Base-by-base conservation (phyloP, 2,113 vertebrate genomes). In the Cyanoderma ruficeps region DNA sequence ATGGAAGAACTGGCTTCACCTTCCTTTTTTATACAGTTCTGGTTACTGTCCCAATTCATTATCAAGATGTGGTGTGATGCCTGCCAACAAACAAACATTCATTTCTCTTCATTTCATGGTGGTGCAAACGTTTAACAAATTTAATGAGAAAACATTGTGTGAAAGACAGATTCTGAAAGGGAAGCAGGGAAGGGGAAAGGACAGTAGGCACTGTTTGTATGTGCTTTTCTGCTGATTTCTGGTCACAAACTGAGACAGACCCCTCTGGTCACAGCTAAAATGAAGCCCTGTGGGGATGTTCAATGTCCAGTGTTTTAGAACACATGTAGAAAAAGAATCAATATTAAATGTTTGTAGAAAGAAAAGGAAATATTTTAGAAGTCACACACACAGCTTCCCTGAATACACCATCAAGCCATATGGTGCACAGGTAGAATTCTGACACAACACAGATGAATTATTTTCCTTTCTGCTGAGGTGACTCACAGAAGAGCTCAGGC, bases 11-110 rank as follows among this genome's bases (percentile, higher is more conserved):
- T 42, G 56, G 64, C 50, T 65, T 77, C 59, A 50, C 41, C 42
- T 78, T 47, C 19, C 39, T 18, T 78, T 60, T 82, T 77, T 28
- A 83, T 18, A 31, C 83, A 28, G 28, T 9, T 41, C 67, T 53
- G 37, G 21, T 39, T 89, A 24, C 10, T 69, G 7, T 27, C 49
- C 31, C 39, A 57, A 4, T 50, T 47, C 1, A 1, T 33, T 59
- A 12, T 21, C 65, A 37, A 71, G 74, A 30, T 9, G 4, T 0
- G 6, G 13, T 9, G 4, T 0, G 7, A 17, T 28, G 24, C 39
- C 90, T 87, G 75, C 65, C 82, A 78, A 61, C 46, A 76, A 92
- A 72, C 30, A 46, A 80, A 52, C 37, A 57, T 35, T 44, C 19
- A 86, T 25, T 42, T 82, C 10, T 87, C 23, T 57, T 46, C 9